Base-by-base conservation (phyloP, 23 tunicate species). In the Corella eumyota region DNA sequence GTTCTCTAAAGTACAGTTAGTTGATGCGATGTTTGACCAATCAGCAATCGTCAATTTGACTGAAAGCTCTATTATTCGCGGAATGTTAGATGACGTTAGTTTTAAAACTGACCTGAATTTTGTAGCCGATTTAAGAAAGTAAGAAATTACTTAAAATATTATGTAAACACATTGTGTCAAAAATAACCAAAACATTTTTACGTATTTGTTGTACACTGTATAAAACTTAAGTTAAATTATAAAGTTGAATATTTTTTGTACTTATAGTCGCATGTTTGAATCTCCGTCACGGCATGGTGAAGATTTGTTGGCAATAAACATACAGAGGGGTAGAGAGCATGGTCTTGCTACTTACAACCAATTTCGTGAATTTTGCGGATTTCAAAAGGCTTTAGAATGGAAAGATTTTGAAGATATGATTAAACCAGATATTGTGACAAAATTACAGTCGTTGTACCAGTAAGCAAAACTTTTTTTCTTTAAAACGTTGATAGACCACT, bases 301-400 rank as follows among this genome's bases (percentile, higher is more conserved):
- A 34, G 93, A 83, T 76, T 37, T 83, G 19, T 51, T 83, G 4
- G 76, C 93, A 13, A 75, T 83, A 45, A 83, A 83, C 66, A 69
- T 76, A 25, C 66, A 83, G 51, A 45, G 93, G 33, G 93, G 93
- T 7, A 35, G 93, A 36, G 72, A 61, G 3, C 93, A 83, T 46
- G 93, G 93, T 28, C 56, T 83, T 22, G 72, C 84, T 44, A 34
- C 88, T 0, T 83, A 83, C 54, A 83, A 83, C 73, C 60, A 69
- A 6, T 83, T 40, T 30, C 55, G 93, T 33, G 58, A 54, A 19
- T 83, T 68, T 51, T 83, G 81, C 36, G 93, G 93, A 24, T 36
- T 83, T 1, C 65, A 51, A 24, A 64, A 61, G 34, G 72, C 77
- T 24, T 36, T 63, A n/a, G 50, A 17, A 4, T 83, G 85, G 58